Conservation (phyloP, 2,113 vertebrate species). For the Euleptes europaea region DNA sequence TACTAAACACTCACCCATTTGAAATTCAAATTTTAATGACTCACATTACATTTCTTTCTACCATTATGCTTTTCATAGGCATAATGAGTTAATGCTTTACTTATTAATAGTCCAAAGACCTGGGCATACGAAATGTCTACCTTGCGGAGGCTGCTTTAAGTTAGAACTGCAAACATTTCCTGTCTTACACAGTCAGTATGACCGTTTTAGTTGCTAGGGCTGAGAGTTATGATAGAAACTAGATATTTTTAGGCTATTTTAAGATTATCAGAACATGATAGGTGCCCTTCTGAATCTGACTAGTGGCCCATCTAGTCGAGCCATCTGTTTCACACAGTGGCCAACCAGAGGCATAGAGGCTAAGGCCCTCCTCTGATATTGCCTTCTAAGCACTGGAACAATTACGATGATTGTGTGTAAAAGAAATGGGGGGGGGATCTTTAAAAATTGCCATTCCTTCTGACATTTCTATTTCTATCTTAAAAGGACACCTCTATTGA, state of each 20-base stretch:
- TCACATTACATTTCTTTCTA: constrained; percentile 33
- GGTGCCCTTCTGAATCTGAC: too few species aligned
- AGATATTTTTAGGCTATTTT: neutral
- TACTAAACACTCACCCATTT: constrained; percentile 28
- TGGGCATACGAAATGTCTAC: neutral
- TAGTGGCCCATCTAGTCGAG: too few species aligned
- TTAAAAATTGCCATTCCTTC: too few species aligned
- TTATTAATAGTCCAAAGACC: constrained; percentile 30
- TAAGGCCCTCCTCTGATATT: too few species aligned
- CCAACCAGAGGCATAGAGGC: too few species aligned
- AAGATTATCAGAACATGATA: too few species aligned
- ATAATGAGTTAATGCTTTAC: constrained; percentile 24
- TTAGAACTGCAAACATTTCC: neutral
- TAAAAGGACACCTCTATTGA: too few species aligned
- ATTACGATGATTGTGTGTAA: too few species aligned
- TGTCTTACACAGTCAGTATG: neutral
- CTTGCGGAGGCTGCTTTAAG: neutral
- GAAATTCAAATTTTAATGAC: constrained; percentile 23
- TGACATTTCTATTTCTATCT: too few species aligned
- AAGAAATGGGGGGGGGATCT: too few species aligned
- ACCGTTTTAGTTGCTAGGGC: neutral
- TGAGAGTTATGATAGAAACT: neutral
- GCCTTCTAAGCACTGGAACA: too few species aligned
- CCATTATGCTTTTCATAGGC: constrained; percentile 14
- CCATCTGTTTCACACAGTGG: too few species aligned